Base-by-base conservation (phyloP, 2,888 invertebrate species). In the Hololepta plana region DNA sequence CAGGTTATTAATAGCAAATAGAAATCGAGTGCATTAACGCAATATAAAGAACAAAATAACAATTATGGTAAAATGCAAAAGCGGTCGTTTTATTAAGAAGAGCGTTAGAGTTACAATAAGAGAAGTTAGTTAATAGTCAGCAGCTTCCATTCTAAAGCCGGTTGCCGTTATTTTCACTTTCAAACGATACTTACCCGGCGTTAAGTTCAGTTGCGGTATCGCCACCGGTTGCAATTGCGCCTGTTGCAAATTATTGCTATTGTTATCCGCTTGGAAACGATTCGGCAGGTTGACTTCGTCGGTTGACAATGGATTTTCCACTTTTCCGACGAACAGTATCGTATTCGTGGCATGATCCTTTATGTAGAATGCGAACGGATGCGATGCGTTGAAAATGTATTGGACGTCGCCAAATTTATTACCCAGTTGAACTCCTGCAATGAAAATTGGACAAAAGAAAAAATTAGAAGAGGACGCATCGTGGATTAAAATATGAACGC, bases 311-410 rank as follows among this genome's bases (percentile, higher is more conserved):
- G 82, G 82, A 47, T 76, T 66, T 12, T 63, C 57, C 2, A 81
- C 65, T 48, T 73, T 67, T 15, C 82, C 82, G 15, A 74, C 67
- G 51, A 77, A 80, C 12, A 82, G 51, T 24, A 80, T 62, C 17
- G 74, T 74, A n/a, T 71, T 67, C 1, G 69, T 72, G 1, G 56
- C 54, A 40, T 76, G 74, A 39, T 82, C 81, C 44, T 79, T 74
- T 33, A 84, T 74, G 49, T 74, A 74, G 55, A 82, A 80, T 27
- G 81, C 43, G 55, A 82, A 84, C 0, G 82, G 81, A 34, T 67
- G 73, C 44, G 72, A 67, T 2, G 70, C 80, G 21, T 67, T 59
- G 44, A 84, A 73, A 28, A 66, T 62, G 29, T 56, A 50, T 3
- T 60, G 59, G 17, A 62, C 60, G 30, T 55, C 51, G 1, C 75